Evolutionary conservation across 1,140 invertebrate species (phyloP), one percentile per base, ranked within the genome.

Genomic region (Dendroctonus valens): DNA sequence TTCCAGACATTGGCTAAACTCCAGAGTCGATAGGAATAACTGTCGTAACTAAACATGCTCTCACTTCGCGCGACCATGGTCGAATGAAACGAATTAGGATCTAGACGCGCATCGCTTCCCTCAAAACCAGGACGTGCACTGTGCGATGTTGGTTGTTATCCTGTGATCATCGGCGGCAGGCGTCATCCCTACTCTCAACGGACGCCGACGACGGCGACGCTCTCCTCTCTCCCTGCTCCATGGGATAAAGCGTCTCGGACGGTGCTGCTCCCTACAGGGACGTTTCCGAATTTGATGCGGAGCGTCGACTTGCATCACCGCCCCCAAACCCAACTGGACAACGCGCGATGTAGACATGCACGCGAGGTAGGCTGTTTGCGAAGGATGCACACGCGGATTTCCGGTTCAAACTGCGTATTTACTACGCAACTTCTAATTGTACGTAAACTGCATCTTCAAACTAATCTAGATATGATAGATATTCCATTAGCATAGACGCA

Each of bases 1-100:
- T 83, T 85, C 85, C 85, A 87, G 65, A 87, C 84, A 81, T 87
- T 86, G 79, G 86, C 86, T 77, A 87, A 81, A 80, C 83, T 86
- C 86, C 86, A 87, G 74, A 87, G 82, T 73, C 85, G 81, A 80
- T 87, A 87, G 76, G 85, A 86, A 80, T 86, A 87, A 74, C 84
- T 86, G 80, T 86, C 84, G 80, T 85, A 85, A 80, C 83, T 83
- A 81, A 84, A 86, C 85, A 86, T 86, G 79, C 79, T 82, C 78
- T 83, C 83, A 81, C 82, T 83, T 78, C 84, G 82, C 81, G 84
- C 84, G 79, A 86, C 85, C 84, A 86, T 86, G 80, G 81, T 84
- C 80, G 78, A 81, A 76, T 78, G 76, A 76, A 75, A 44, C 69
- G 68, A 12, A 12, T 15, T 15, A 5, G n/a, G 44, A 63, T 75